A percentile compares a stretch with the other conserved stretches of the same genome.
Evolutionary conservation across 2,888 invertebrate genomes (phyloP).

Genomic region (Pollenia labialis): DNA sequence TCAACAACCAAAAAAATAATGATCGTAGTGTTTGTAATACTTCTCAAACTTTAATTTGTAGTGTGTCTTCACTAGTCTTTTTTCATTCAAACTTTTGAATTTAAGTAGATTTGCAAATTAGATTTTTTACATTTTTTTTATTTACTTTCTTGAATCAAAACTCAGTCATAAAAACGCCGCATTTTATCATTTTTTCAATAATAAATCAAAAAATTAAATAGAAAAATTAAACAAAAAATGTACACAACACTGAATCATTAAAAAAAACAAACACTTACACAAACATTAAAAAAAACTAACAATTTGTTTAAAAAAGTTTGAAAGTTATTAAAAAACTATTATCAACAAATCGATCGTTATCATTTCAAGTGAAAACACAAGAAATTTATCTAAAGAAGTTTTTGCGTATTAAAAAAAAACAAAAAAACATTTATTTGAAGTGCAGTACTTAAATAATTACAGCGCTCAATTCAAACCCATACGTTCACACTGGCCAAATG

Average conservation of each 20-base stretch:
- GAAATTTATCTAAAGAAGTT: conserved; percentile 9
- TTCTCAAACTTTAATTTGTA: conserved; percentile 49
- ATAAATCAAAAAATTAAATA: not conserved
- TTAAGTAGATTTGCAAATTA: conserved; percentile 20
- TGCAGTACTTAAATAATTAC: too few relatives aligned
- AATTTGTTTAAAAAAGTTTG: not conserved
- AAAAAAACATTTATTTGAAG: not conserved
- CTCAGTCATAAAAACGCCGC: conserved; percentile 43
- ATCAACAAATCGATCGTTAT: conserved; percentile 41
- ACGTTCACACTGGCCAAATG: too few relatives aligned
- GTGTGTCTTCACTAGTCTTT: conserved; percentile 51
- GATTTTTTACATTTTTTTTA: conserved; percentile 31
- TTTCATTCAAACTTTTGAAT: conserved; percentile 9
- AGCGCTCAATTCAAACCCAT: too few relatives aligned
- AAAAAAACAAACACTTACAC: conserved; percentile 26
- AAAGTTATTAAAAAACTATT: conserved; percentile 22
- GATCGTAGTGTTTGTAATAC: conserved; percentile 16
- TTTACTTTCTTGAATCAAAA: not conserved
- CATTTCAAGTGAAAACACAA: conserved; percentile 60
- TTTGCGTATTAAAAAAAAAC: not conserved
- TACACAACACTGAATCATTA: conserved; percentile 39
- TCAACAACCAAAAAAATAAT: conserved; percentile 16
- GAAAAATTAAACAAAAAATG: conserved; percentile 13
- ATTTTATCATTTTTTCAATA: conserved; percentile 53
- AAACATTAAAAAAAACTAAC: not conserved